Conservation (phyloP, 64 coral and sea anemone genomes). For the Porites lutea region DNA sequence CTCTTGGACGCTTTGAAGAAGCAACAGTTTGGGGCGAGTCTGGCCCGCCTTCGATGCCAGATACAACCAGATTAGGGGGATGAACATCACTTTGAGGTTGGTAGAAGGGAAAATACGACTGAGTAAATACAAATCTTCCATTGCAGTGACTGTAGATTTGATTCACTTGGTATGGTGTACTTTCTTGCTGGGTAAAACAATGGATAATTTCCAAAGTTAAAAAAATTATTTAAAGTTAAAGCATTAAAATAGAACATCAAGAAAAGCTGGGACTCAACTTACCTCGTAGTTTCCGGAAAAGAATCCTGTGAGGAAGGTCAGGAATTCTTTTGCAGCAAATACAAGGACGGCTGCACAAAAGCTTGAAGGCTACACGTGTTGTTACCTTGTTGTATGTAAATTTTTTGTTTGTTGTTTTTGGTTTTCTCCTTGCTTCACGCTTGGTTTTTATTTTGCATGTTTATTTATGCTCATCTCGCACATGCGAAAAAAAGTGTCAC, state of each 20-base stretch:
- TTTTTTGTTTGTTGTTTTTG: conserved; percentile 17
- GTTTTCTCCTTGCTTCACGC: neutral
- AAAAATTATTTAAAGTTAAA: no score
- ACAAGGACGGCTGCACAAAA: conserved; percentile 9
- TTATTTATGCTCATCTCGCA: neutral
- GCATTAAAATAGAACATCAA: neutral
- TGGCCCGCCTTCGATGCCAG: neutral
- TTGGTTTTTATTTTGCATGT: neutral
- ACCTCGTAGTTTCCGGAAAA: no score
- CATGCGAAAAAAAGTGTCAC: no score
- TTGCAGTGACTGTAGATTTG: no score
- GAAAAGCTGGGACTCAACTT: no score
- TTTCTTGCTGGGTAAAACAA: no score
- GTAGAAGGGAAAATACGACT: no score
- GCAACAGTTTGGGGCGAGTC: neutral
- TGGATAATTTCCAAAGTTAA: no score
- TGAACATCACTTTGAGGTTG: conserved; percentile 1
- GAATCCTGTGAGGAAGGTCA: no score
- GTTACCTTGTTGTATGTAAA: conserved; percentile 8
- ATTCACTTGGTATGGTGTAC: no score
- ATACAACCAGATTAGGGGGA: neutral
- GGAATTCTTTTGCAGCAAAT: neutral
- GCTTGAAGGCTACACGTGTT: neutral
- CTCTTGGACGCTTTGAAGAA: conserved; percentile 12
- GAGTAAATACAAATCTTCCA: no score